Evolutionary conservation across 2,888 invertebrate species (phyloP), one percentile per base, ranked within the genome.

Genomic region (Noctua janthe): DNA sequence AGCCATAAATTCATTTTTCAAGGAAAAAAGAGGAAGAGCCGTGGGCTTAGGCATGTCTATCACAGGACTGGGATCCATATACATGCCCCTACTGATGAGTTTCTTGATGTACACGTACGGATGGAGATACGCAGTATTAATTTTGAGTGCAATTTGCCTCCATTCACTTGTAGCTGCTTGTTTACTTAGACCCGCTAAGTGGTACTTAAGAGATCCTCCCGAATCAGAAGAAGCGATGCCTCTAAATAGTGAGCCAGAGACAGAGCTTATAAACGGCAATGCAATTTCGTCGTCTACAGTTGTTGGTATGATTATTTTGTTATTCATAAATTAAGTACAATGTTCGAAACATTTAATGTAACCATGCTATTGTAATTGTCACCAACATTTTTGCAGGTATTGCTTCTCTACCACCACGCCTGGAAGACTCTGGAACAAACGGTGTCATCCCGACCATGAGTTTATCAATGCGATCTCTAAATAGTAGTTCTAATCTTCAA

Each of bases 1-100:
- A 89, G 98, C 98, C 47, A 94, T 98, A 72, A 98, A 98, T 93
- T 97, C 97, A 8, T 98, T 97, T 92, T 98, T 98, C 90, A 96
- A 96, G 86, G 97, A 97, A 84, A 97, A 97, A 90, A 96, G 98
- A 89, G 97, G 97, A 62, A 97, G 97, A 91, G 98, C 98, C 0
- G 96, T 97, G 49, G 98, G 98, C 1, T 94, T 97, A 10, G 97
- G 97, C 56, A 97, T 98, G 97, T 98, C 98, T 2, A 93, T 98
- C 5, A 97, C 97, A 29, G 98, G 98, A 2, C 90, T 98, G 5
- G 98, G 98, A 1, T 97, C 98, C n/a, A 98, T 98, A 84, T 90
- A 97, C 73, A 97, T 98, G 97, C 98, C 98, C 0, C 95, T 97
- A 81, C 87, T 98, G 13, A 97, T 98, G 92, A 97, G 97, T 79